Evolutionary conservation across 1,140 invertebrate genomes (phyloP), one percentile per base, ranked within the genome.

Genomic region (Bacillus rossius): DNA sequence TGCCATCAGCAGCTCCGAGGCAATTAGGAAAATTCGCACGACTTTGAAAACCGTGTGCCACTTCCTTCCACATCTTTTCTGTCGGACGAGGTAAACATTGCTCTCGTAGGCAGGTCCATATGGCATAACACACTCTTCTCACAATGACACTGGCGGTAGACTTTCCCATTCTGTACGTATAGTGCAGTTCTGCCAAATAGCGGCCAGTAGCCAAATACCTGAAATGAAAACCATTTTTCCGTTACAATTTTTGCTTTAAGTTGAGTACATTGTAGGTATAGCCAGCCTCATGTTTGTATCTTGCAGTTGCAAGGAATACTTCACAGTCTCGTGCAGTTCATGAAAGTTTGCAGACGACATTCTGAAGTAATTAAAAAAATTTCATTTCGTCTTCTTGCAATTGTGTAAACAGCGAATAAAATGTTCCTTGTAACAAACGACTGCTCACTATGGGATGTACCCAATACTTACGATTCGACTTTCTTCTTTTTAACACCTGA

Each of bases 1-100:
- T 76, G 37, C 73, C 68, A 65, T 74, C 66, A 52, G 71, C 59
- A 26, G 67, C 65, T 19, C 69, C 69, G 38, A 71, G 50, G 52
- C 65, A 70, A 42, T 68, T 62, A 8, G 72, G 69, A 63, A 71
- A 70, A 61, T 70, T 65, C 52, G 67, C 69, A 48, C 19, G 65
- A 56, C 61, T 57, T 52, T 68, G 8, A 52, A 69, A 74, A 34
- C 49, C 62, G 16, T 61, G 57, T 17, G 63, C 69, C 55, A 64
- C 56, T 61, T 61, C 13, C 53, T 54, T 57, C 69, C 69, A 74
- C 20, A 52, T 51, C 16, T 68, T 62, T 56, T 57, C 48, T 60
- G 56, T 64, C 38, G 67, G 62, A 60, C 48, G 41, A 57, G 57
- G 62, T 16, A 72, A 54, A 57, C 58, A 62, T 41, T 52, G 48